Conservation (phyloP, 2,113 vertebrate species). For the Podilymbus podiceps region DNA sequence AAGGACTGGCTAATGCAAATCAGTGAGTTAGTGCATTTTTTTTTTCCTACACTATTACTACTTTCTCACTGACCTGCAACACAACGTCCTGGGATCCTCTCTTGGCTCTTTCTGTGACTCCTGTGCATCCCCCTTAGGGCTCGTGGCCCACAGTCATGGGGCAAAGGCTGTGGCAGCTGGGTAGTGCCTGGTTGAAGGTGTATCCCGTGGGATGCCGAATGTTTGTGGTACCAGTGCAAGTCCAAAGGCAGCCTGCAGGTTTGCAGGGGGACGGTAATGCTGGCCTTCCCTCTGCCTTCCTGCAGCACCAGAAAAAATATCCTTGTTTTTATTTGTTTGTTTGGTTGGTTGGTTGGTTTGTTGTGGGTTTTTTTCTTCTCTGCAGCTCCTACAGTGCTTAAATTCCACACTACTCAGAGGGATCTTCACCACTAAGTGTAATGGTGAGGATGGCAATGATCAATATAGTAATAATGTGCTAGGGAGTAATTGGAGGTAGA, state of each 20-base stretch:
- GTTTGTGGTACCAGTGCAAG: background rate
- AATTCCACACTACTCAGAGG: background rate
- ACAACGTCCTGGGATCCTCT: background rate
- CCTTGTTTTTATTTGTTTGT: too few species aligned
- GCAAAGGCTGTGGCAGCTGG: background rate
- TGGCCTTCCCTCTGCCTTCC: background rate
- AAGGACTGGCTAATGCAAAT: background rate
- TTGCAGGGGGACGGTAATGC: background rate
- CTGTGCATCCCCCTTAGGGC: background rate
- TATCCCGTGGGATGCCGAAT: background rate
- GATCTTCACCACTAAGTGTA: background rate
- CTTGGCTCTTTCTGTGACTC: background rate
- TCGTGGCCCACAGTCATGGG: fast-evolving
- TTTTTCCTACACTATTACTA: background rate
- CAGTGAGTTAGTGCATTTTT: background rate
- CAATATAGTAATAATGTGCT: background rate
- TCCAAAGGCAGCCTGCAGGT: background rate
- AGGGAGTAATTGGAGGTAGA: background rate
- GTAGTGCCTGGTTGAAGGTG: fast-evolving
- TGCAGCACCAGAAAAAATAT: background rate
- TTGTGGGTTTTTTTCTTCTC: too few species aligned
- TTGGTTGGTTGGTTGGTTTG: too few species aligned
- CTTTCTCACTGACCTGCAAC: background rate
- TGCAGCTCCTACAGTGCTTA: background rate
- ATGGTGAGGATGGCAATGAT: background rate